Conservation (phyloP, 2,113 vertebrate genomes). For the Rana temporaria region DNA sequence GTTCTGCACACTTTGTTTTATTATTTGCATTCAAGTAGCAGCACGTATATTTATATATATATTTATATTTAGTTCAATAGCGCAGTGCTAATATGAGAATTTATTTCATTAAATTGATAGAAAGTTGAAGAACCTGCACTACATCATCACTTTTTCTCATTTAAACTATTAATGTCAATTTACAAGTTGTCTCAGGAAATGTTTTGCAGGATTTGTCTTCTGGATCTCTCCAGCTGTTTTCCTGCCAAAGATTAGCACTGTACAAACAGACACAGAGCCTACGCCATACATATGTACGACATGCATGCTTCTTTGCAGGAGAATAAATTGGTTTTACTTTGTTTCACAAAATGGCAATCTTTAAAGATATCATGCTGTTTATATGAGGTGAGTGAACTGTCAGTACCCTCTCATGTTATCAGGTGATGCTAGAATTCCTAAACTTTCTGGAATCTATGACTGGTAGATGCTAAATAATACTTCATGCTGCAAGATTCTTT, state of each 20-base stretch:
- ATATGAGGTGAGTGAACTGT: slow-evolving; percentile 53
- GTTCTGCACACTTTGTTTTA: too few relatives aligned
- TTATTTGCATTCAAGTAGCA: too few relatives aligned
- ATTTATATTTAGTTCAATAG: too few relatives aligned
- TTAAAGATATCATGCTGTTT: slow-evolving; percentile 16
- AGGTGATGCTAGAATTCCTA: slow-evolving; percentile 50
- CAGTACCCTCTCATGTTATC: slow-evolving; percentile 63
- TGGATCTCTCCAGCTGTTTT: not conserved
- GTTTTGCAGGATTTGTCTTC: not conserved
- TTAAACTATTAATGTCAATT: not conserved
- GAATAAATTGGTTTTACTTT: slow-evolving; percentile 7
- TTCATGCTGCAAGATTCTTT: slow-evolving; percentile 60
- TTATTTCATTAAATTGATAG: not conserved
- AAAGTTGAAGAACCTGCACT: not conserved
- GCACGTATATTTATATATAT: too few relatives aligned
- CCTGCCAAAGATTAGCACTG: not conserved
- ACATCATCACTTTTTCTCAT: not conserved
- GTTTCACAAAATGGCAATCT: slow-evolving; percentile 16
- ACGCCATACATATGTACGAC: not conserved
- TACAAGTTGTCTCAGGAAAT: not conserved
- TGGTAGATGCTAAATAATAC: slow-evolving; percentile 55
- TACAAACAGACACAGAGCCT: slow-evolving; percentile 4
- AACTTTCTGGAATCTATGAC: slow-evolving; percentile 58
- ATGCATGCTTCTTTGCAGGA: slow-evolving; percentile 8
- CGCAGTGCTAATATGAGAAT: too few relatives aligned